Evolutionary conservation across 2,888 invertebrate species (phyloP), one percentile per base, ranked within the genome.

Genomic region (Arge pagana): DNA sequence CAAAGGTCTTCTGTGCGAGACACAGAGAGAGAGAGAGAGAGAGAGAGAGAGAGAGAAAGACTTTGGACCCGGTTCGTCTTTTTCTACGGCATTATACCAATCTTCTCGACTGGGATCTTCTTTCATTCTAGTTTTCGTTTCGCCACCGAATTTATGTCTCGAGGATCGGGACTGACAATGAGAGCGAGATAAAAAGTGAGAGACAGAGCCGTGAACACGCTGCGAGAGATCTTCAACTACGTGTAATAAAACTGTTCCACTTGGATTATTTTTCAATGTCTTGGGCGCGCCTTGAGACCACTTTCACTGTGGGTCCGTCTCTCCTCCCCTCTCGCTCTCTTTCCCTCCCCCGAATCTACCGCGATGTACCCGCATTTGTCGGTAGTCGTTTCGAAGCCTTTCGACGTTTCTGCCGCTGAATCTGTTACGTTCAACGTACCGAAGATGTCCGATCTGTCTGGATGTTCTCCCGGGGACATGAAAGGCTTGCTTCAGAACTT

Each of bases 241-340:
- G 8, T 23, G 33, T 23, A 23, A 45, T 45, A 45, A 45, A 45
- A 45, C 33, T 45, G 45, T 45, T 45, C 45, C 23, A 45, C 45
- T 45, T 45, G 33, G 15, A 35, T 33, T 45, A 45, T 45, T 33
- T 45, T 45, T 45, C 45, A 45, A 45, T 45, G 45, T 45, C 45
- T 45, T 16, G 45, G 45, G 33, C 45, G 45, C 45, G 23, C 45
- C 45, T 45, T 45, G 45, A n/a, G 33, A 45, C 45, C 45, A 45
- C 45, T 45, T 45, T 45, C 45, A 45, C 45, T 45, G 45, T 13
- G 21, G 16, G 15, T 8, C 3, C 3, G 2, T 2, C 2, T 2
- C 2, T n/a, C n/a, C 21, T n/a, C 8, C 31, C 11, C 13, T 11
- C 26, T 37, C 33, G 33, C 35, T 15, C 33, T 23, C 23, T n/a